Conservation (phyloP, 2,888 invertebrate genomes). For the Sthenelais limicola region DNA sequence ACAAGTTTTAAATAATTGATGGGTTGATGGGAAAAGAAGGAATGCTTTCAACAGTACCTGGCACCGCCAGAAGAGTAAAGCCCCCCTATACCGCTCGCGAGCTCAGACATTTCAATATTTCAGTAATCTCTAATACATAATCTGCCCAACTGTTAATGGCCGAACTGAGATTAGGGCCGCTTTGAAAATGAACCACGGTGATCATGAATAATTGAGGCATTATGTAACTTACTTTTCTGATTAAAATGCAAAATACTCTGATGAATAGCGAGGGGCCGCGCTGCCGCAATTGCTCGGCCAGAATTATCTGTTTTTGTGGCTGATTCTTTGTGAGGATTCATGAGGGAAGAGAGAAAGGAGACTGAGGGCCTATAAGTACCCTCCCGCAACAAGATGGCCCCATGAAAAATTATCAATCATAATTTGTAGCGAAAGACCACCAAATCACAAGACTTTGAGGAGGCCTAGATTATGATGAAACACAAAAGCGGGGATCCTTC, state of each 20-base stretch:
- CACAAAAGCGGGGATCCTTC: slow-evolving; percentile 13
- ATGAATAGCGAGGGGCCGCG: slow-evolving; percentile 18
- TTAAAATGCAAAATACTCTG: slow-evolving; percentile 26
- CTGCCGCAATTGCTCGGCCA: slow-evolving; percentile 8
- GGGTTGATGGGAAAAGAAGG: neutral
- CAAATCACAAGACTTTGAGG: slow-evolving; percentile 22
- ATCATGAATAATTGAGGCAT: slow-evolving; percentile 38
- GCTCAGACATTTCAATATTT: slow-evolving; percentile 18
- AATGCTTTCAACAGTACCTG: neutral
- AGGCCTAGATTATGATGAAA: slow-evolving; percentile 1
- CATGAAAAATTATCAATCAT: slow-evolving; percentile 33
- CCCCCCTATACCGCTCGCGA: slow-evolving; percentile 10
- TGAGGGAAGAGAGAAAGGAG: too few species aligned
- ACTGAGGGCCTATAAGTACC: too few species aligned
- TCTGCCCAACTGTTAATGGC: slow-evolving; percentile 18
- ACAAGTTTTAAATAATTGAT: slow-evolving; percentile 32
- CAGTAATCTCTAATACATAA: slow-evolving; percentile 18
- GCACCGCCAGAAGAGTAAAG: neutral
- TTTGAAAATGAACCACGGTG: slow-evolving; percentile 28
- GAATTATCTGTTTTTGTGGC: slow-evolving; percentile 21
- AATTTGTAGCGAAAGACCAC: slow-evolving; percentile 19
- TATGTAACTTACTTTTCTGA: slow-evolving; percentile 38
- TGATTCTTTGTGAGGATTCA: too few species aligned
- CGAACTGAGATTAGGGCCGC: slow-evolving; percentile 23
- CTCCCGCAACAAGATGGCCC: neutral